Conservation (phyloP, 2,113 vertebrate genomes). For the Nothoprocta perdicaria region DNA sequence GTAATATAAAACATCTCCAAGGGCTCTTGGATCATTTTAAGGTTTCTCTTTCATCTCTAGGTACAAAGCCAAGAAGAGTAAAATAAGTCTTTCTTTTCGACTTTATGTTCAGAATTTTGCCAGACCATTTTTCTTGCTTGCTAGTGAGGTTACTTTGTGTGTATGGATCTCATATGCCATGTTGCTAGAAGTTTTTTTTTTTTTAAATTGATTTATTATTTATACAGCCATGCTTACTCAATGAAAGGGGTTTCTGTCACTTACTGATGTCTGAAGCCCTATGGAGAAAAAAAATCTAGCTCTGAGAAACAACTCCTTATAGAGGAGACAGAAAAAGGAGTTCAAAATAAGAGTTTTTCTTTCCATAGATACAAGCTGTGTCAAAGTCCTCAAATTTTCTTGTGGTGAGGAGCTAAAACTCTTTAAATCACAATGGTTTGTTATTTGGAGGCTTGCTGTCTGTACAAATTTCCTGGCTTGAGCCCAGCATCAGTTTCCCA, state of each 20-base stretch:
- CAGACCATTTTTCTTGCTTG: constrained; percentile 1
- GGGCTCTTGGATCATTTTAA: background rate
- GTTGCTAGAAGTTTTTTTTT: background rate
- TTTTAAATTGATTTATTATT: constrained; percentile 46
- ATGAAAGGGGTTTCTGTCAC: constrained; percentile 7
- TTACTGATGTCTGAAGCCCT: background rate
- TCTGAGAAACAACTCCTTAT: background rate
- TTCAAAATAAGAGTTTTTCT: background rate
- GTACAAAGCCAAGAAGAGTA: background rate
- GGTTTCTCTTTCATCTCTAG: background rate
- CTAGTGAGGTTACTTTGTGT: background rate
- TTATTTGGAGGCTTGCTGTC: background rate
- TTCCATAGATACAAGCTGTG: background rate
- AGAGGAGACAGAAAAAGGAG: background rate
- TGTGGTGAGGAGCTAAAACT: background rate
- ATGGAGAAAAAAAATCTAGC: background rate
- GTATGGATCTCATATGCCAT: background rate
- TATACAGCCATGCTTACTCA: constrained; percentile 34
- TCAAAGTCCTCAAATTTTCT: background rate
- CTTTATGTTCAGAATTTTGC: background rate
- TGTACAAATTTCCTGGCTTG: background rate
- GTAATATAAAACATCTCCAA: background rate
- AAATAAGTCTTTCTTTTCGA: background rate
- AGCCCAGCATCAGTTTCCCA: background rate
- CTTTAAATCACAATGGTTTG: background rate